Conservation (phyloP, 2,113 vertebrate genomes). For the Cryptomyrus ogoouensis region DNA sequence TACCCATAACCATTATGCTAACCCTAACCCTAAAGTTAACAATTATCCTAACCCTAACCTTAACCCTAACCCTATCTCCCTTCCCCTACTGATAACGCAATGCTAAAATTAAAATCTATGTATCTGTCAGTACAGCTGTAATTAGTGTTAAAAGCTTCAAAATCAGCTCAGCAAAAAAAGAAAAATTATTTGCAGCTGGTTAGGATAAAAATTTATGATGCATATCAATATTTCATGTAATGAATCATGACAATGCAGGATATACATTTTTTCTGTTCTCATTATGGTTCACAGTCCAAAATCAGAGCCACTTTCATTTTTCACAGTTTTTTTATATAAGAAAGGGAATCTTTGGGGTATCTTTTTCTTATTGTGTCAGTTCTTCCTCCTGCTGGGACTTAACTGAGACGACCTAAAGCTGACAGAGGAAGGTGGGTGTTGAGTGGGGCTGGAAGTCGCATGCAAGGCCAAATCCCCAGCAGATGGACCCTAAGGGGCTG, state of each 20-base stretch:
- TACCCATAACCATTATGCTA: not conserved
- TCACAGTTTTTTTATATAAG: not conserved
- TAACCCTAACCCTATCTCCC: not conserved
- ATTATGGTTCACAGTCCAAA: not conserved
- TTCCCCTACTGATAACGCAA: not conserved
- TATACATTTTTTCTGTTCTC: not conserved
- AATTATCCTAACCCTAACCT: not conserved
- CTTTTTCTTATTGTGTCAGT: not conserved
- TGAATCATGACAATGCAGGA: not conserved
- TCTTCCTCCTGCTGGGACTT: not conserved
- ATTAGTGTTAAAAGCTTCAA: not conserved
- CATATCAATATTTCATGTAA: not conserved
- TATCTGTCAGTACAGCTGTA: not conserved
- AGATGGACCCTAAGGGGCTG: not conserved
- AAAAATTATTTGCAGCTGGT: not conserved
- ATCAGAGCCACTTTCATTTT: not conserved
- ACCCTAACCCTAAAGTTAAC: not conserved
- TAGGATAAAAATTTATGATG: not conserved
- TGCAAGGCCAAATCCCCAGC: not conserved
- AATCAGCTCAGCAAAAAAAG: not conserved
- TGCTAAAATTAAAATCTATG: not conserved
- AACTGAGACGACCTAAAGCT: not conserved
- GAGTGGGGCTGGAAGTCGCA: slow-evolving; percentile 11
- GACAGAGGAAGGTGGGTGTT: slow-evolving; percentile 22
- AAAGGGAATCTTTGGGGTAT: not conserved